phyloP scores from a whole-genome alignment of 2,113 vertebrate species.

The Melospiza melodia region DNA sequence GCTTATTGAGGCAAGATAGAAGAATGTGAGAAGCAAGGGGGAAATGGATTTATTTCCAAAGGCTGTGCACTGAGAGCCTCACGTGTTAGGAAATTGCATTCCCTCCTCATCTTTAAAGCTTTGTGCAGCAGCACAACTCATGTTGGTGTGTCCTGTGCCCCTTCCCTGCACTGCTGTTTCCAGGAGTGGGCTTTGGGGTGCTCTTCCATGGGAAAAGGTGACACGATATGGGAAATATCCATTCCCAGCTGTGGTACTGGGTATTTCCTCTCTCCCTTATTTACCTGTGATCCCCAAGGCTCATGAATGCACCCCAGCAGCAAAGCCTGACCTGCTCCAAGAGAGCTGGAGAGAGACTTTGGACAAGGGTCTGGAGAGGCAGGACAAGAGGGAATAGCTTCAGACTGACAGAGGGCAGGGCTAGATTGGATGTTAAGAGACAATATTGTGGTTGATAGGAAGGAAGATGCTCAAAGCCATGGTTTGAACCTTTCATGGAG shows the following conservation, averaged over 20 bases:
- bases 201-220: neutral
- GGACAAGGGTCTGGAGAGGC: neutral
- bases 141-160: neutral
- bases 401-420: neutral
- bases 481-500: neutral
- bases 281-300: neutral
- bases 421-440: neutral
- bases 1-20: neutral
- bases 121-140: neutral
- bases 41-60: neutral
- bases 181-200: neutral
- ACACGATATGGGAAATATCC: neutral
- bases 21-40: neutral
- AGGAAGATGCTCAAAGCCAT: neutral
- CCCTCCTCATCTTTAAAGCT: neutral
- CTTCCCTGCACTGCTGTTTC: neutral
- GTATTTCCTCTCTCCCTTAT: neutral
- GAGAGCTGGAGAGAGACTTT: neutral
- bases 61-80: neutral
- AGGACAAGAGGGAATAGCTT: neutral
- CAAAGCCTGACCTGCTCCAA: neutral
- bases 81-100: accelerated
- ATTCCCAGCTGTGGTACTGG: neutral
- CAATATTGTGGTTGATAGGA: neutral
- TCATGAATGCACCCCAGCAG: neutral